phyloP scores from a whole-genome alignment of 2,113 vertebrate species.

The Tor tambroides region DNA sequence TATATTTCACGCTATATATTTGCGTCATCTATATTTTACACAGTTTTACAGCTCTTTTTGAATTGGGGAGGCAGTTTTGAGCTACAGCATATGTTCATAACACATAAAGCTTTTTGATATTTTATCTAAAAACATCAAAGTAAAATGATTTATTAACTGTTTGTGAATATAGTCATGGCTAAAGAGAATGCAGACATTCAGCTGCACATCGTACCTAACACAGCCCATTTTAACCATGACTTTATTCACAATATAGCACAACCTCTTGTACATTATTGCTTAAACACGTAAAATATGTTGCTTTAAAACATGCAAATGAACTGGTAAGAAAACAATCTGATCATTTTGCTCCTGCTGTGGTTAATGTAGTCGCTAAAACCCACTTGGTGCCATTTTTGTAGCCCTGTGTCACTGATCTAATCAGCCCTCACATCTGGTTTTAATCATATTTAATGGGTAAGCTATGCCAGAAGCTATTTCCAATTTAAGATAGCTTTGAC shows the following conservation, averaged over 20 bases:
- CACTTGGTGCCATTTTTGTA: conserved; percentile 69
- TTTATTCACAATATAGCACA: background rate
- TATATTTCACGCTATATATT: too few species aligned
- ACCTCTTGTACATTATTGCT: background rate
- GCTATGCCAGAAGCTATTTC: conserved; percentile 72
- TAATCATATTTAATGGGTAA: conserved; percentile 75
- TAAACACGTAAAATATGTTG: background rate
- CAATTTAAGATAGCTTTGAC: conserved; percentile 66
- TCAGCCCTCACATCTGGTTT: conserved; percentile 72
- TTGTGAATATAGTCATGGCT: background rate
- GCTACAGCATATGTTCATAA: background rate
- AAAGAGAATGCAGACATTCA: background rate
- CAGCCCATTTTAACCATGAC: background rate
- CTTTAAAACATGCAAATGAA: background rate
- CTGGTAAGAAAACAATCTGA: background rate
- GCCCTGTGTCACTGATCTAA: conserved; percentile 68
- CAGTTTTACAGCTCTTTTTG: too few species aligned
- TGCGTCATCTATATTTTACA: too few species aligned
- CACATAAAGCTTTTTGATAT: background rate
- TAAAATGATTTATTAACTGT: background rate
- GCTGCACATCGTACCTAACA: too few species aligned
- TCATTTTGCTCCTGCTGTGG: background rate
- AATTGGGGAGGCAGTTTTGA: background rate
- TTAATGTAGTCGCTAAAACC: conserved; percentile 51
- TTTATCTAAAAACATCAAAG: background rate